phyloP scores from a whole-genome alignment of 2,888 invertebrate species.

The Drosophila cognata region DNA sequence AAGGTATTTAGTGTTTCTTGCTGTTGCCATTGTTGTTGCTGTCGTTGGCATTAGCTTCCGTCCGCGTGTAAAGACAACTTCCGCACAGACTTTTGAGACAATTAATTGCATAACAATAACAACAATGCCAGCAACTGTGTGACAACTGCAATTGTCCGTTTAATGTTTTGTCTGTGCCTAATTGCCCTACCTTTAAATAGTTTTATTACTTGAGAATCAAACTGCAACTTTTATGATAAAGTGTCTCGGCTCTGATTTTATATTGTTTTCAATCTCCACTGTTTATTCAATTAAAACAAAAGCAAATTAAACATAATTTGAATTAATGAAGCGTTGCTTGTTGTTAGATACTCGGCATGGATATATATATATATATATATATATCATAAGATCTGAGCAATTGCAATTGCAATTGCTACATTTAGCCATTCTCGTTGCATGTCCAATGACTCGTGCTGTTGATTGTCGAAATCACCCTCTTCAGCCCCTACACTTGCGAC shows the following conservation, averaged over 20 bases:
- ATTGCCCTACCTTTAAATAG: constrained; percentile 11
- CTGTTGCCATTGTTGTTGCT: constrained; percentile 14
- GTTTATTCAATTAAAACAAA: not conserved
- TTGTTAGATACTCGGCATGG: constrained; percentile 28
- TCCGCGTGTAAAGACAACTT: constrained; percentile 64
- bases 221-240: constrained; percentile 2
- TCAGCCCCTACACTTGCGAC: constrained; percentile 17
- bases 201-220: not conserved
- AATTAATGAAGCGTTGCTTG: constrained; percentile 54
- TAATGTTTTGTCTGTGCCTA: not conserved
- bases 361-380: not conserved
- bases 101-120: constrained; percentile 59
- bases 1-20: constrained; percentile 50
- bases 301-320: constrained; percentile 28
- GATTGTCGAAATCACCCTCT: constrained; percentile 53
- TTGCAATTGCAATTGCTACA: not conserved
- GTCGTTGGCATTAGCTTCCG: constrained; percentile 56
- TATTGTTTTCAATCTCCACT: not conserved
- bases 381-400: constrained; percentile 17
- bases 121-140: constrained; percentile 11
- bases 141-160: constrained; percentile 3
- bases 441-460: constrained; percentile 70
- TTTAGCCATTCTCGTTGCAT: constrained; percentile 39
- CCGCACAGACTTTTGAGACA: constrained; percentile 69
- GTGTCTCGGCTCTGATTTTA: not conserved